Conservation (phyloP, 2,113 vertebrate genomes). For the Synchiropus splendidus region DNA sequence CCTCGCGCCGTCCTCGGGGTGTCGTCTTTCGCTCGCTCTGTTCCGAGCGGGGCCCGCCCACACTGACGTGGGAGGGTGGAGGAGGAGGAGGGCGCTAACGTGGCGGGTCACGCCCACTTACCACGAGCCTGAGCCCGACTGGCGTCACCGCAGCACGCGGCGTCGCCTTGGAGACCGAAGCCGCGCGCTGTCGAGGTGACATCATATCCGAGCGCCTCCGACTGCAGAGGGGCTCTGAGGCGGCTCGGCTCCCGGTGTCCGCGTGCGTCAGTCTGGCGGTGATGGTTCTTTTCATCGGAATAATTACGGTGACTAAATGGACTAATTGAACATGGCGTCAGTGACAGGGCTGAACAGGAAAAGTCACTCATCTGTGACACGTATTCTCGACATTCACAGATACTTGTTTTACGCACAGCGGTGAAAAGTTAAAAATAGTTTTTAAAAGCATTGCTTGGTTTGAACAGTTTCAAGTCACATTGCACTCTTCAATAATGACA, state of each 20-base stretch:
- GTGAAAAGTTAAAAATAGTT: too few species aligned
- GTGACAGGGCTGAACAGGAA: too few species aligned
- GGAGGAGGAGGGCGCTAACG: conserved; percentile 27
- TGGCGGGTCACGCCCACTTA: conserved; percentile 65
- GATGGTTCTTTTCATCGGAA: conserved; percentile 15
- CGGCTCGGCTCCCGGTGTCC: conserved; percentile 23
- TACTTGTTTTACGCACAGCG: too few species aligned
- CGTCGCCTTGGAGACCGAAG: conserved; percentile 61
- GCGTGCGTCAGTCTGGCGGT: conserved; percentile 48
- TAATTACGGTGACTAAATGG: too few species aligned
- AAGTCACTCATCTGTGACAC: too few species aligned
- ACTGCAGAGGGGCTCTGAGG: too few species aligned
- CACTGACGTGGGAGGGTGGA: conserved; percentile 30
- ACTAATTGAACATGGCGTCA: too few species aligned
- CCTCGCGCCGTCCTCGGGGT: conserved; percentile 60
- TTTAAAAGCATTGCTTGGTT: too few species aligned
- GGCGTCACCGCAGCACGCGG: conserved; percentile 64
- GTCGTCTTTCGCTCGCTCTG: conserved; percentile 77
- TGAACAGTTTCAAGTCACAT: too few species aligned
- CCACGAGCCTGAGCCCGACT: conserved; percentile 47
- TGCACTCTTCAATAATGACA: too few species aligned
- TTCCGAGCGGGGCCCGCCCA: conserved; percentile 61
- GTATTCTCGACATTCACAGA: too few species aligned
- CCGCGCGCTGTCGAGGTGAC: conserved; percentile 44
- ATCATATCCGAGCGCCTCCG: conserved; percentile 57